These are phyloP conservation scores for Deroplatys truncata DNA, from an alignment of 2,888 invertebrate species.

Conservation along the genomic window DNA sequence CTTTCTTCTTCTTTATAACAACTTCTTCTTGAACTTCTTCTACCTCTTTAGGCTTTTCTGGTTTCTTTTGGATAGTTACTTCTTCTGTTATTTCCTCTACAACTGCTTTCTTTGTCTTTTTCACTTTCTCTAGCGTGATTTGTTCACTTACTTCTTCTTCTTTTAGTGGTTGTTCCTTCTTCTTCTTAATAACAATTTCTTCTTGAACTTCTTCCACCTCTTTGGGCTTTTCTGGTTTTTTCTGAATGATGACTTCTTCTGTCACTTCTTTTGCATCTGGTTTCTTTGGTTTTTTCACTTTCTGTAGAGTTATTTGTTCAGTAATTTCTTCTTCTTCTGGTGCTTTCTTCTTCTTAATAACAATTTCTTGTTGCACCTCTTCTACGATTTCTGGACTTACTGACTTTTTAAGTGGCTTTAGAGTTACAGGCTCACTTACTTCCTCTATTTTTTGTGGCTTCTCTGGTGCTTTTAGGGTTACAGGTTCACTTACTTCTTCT, in stretches of 20 bases:
- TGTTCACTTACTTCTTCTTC: constrained; percentile 59
- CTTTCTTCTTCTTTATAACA: constrained; percentile 33
- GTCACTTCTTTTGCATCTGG: constrained; percentile 40
- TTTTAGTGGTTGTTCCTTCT: constrained; percentile 40
- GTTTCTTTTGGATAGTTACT: constrained; percentile 69
- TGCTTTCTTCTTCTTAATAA: constrained; percentile 47
- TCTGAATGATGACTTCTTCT: constrained; percentile 68
- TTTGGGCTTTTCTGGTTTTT: constrained; percentile 50
- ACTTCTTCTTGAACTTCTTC: constrained; percentile 34
- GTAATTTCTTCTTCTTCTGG: constrained; percentile 52
- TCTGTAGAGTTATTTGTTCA: constrained; percentile 67
- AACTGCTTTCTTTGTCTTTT: constrained; percentile 41
- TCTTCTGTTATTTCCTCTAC: constrained; percentile 49
- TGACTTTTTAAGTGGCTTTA: constrained; percentile 38
- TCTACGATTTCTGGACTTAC: constrained; percentile 33
- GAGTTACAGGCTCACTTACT: constrained; percentile 43
- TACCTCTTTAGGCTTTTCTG: constrained; percentile 37
- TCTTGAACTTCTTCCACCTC: constrained; percentile 31
- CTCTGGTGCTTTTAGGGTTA: constrained; percentile 18
- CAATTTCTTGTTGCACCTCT: constrained; percentile 43
- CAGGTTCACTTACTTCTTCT: constrained; percentile 38
- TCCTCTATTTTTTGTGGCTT: constrained; percentile 45
- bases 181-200: constrained; percentile 50
- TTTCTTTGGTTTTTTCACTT: constrained; percentile 48
- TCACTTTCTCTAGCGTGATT: constrained; percentile 65